Evolutionary conservation across 2,888 invertebrate species (phyloP).

Genomic region (Aporophyla nigra): DNA sequence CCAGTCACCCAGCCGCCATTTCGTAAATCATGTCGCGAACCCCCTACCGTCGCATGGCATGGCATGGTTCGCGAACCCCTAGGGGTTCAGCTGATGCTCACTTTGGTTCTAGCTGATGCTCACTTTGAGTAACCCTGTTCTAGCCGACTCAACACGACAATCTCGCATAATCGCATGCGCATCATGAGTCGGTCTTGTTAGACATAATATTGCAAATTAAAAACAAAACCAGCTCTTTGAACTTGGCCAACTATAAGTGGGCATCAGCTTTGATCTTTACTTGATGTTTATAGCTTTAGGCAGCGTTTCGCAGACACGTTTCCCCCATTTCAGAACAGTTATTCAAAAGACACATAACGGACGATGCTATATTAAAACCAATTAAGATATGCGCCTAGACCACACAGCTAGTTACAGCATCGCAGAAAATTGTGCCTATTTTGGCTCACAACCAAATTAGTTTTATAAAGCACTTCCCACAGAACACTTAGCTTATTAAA

Average conservation of each 20-base stretch:
- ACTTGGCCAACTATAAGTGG: slow-evolving; percentile 34
- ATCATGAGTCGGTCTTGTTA: slow-evolving; percentile 16
- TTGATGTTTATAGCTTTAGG: slow-evolving; percentile 20
- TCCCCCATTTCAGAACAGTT: slow-evolving; percentile 1
- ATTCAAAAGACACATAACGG: slow-evolving; percentile 16
- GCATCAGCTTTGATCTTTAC: slow-evolving; percentile 54
- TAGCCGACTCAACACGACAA: slow-evolving; percentile 46
- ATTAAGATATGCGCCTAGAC: slow-evolving; percentile 28
- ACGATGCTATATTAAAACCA: slow-evolving; percentile 20
- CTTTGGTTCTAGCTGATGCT: too few species aligned
- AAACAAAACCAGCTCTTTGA: slow-evolving; percentile 48
- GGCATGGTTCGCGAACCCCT: too few species aligned
- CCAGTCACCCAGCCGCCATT: too few species aligned
- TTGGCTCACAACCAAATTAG: slow-evolving; percentile 38
- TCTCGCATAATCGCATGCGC: slow-evolving; percentile 25
- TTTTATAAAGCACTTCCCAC: slow-evolving; percentile 61
- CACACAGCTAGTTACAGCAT: slow-evolving; percentile 9
- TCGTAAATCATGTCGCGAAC: too few species aligned
- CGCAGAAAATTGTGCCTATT: slow-evolving; percentile 35
- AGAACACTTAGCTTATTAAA: slow-evolving; percentile 52
- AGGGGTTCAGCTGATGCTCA: too few species aligned
- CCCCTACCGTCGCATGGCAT: too few species aligned
- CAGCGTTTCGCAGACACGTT: not conserved
- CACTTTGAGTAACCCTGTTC: too few species aligned
- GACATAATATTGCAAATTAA: slow-evolving; percentile 42